Evolutionary conservation across 2,797 vertebrate species (phyloP).

Genomic region (Danionella dracula): DNA sequence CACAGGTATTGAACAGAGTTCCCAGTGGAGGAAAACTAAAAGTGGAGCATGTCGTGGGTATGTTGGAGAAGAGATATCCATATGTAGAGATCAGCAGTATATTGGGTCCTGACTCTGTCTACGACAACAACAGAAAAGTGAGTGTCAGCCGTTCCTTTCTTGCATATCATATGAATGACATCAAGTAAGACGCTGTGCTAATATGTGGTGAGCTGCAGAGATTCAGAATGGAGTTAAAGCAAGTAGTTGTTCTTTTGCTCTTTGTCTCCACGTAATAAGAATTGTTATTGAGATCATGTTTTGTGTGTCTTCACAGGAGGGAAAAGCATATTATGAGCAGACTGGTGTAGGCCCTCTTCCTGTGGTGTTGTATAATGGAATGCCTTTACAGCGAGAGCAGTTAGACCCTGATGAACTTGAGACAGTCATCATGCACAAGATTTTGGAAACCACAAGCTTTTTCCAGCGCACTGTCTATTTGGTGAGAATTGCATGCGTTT

Average conservation of each 20-base stretch:
- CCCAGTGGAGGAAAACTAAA: conserved; percentile 75
- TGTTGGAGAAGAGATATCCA: conserved; percentile 88
- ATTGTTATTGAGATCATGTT: not conserved
- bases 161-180: too few species aligned
- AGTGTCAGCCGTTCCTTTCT: not conserved
- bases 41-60: conserved; percentile 83
- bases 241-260: too few species aligned
- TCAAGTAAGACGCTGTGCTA: not conserved
- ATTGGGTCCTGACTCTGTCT: conserved; percentile 84
- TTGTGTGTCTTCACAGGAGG: conserved; percentile 67
- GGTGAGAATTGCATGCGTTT: conserved; percentile 66
- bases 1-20: conserved; percentile 85
- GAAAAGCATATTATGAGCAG: conserved; percentile 83
- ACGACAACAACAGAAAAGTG: conserved; percentile 91
- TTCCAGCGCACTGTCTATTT: conserved; percentile 92
- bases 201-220: not conserved
- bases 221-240: not conserved
- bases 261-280: not conserved
- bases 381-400: conserved; percentile 88
- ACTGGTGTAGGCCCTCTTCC: conserved; percentile 89
- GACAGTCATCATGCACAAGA: conserved; percentile 95
- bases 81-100: conserved; percentile 88
- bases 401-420: conserved; percentile 94
- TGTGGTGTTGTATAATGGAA: conserved; percentile 91
- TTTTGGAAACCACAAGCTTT: conserved; percentile 89